A percentile compares a stretch with the other conserved stretches of the same genome.
phyloP scores from a whole-genome alignment of 2,797 vertebrate genomes.

The Xyrichtys novacula region DNA sequence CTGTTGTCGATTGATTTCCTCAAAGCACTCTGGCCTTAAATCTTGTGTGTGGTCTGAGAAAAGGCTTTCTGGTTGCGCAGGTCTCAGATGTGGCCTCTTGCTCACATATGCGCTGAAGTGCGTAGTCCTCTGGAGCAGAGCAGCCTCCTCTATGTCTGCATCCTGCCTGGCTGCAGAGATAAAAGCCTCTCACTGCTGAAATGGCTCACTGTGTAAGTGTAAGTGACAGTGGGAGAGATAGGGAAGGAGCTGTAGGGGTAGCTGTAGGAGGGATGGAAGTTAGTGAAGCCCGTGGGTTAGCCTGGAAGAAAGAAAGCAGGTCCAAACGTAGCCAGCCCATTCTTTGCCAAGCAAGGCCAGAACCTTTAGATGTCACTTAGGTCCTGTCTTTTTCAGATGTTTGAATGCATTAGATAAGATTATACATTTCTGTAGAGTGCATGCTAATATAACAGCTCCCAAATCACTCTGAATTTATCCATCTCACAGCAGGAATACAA shows the following conservation, averaged over 20 bases:
- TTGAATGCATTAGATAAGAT: not conserved
- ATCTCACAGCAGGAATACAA: not conserved
- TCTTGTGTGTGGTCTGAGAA: constrained; percentile 45
- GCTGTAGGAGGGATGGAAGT: constrained; percentile 42
- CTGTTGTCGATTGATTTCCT: constrained; percentile 36
- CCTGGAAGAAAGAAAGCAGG: constrained; percentile 48
- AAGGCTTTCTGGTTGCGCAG: constrained; percentile 41
- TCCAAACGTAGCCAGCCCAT: constrained; percentile 47
- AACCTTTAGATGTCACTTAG: constrained; percentile 42
- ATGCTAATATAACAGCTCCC: not conserved
- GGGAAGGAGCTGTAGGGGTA: constrained; percentile 38
- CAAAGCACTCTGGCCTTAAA: constrained; percentile 46
- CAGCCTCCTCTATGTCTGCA: constrained; percentile 61
- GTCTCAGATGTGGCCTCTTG: constrained; percentile 64
- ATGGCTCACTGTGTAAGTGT: constrained; percentile 69
- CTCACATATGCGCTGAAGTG: constrained; percentile 58
- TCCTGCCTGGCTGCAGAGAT: constrained; percentile 69
- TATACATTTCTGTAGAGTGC: not conserved
- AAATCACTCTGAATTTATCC: constrained; percentile 7
- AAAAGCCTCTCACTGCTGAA: constrained; percentile 72
- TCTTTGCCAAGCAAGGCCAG: constrained; percentile 28
- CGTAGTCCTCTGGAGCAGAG: constrained; percentile 53
- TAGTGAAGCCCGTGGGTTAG: constrained; percentile 59
- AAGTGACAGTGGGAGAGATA: constrained; percentile 71
- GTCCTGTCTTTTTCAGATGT: constrained; percentile 44